Percentiles rank a stretch among this genome's conserved stretches.
These are phyloP conservation scores for Neoarius graeffei DNA, from an alignment of 2,113 vertebrate genomes.

Conservation along the genomic window DNA sequence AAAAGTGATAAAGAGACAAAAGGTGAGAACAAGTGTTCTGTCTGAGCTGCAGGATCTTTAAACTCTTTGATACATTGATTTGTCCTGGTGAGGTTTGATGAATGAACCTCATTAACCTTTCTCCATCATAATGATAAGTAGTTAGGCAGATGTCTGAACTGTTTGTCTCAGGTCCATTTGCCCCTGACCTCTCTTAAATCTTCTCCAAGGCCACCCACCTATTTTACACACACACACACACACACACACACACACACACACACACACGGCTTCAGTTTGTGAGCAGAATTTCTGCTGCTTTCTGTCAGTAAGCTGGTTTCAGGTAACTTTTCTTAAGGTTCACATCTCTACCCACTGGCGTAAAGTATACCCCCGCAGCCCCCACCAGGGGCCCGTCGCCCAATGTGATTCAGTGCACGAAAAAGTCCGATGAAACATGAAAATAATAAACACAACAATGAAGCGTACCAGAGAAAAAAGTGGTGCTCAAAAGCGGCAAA, in stretches of 20 bases:
- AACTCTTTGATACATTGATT: constrained; percentile 38
- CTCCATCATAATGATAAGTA: constrained; percentile 47
- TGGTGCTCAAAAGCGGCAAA: too few species aligned
- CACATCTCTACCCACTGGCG: too few species aligned
- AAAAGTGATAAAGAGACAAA: constrained; percentile 8
- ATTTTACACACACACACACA: not conserved
- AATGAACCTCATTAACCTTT: constrained; percentile 45
- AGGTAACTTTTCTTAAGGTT: not conserved
- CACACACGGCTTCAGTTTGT: too few species aligned
- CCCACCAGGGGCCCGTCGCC: too few species aligned
- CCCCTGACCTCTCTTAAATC: constrained; percentile 27
- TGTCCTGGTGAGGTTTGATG: constrained; percentile 21
- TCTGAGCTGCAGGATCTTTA: constrained; percentile 19
- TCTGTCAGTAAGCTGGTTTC: not conserved
- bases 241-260: not conserved
- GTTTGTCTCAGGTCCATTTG: constrained; percentile 11
- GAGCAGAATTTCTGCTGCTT: constrained; percentile 8
- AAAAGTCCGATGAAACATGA: too few species aligned
- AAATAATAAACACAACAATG: too few species aligned
- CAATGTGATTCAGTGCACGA: too few species aligned
- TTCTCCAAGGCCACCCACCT: constrained; percentile 37
- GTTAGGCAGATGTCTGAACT: constrained; percentile 22
- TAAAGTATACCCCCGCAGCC: too few species aligned
- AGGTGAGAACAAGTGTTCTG: not conserved
- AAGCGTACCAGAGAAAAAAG: too few species aligned